Percentiles rank a stretch among this genome's conserved stretches.
These are phyloP conservation scores for Hylyphantes graminicola DNA, from an alignment of 1,140 invertebrate genomes.

Conservation along the genomic window DNA sequence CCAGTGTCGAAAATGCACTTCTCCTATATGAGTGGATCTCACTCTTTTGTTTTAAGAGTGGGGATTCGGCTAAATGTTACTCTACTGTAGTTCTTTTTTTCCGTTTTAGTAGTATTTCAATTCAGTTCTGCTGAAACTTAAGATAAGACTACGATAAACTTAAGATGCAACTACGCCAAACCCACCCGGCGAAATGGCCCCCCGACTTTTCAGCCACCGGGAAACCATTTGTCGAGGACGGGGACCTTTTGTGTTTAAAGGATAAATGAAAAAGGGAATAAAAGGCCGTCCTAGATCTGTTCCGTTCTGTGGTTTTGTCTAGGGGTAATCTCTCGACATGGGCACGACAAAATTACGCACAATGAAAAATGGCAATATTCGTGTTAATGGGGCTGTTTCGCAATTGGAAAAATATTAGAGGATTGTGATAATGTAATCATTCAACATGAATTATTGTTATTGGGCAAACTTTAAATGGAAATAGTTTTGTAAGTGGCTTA, in stretches of 20 bases:
- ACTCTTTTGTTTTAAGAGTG: too few species aligned
- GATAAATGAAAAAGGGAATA: conserved; percentile 13
- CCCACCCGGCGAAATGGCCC: background rate
- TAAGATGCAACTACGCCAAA: background rate
- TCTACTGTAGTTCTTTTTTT: too few species aligned
- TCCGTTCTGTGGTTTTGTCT: background rate
- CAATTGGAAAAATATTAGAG: background rate
- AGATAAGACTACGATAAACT: too few species aligned
- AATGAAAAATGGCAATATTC: background rate
- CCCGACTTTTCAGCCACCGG: conserved; percentile 18
- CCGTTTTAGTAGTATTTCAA: too few species aligned
- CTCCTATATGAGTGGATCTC: too few species aligned
- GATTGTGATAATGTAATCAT: background rate
- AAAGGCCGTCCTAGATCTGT: background rate
- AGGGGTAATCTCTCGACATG: background rate
- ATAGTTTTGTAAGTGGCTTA: too few species aligned
- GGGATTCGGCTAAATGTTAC: too few species aligned
- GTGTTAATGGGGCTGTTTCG: background rate
- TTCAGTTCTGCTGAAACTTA: too few species aligned
- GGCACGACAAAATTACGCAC: background rate
- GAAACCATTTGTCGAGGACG: conserved; percentile 28
- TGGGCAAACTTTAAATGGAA: too few species aligned
- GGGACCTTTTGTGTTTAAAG: conserved; percentile 8
- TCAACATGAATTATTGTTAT: too few species aligned
- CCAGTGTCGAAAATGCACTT: too few species aligned